Conservation (phyloP, 2,113 vertebrate genomes). For the Myanophis thanlyinensis region DNA sequence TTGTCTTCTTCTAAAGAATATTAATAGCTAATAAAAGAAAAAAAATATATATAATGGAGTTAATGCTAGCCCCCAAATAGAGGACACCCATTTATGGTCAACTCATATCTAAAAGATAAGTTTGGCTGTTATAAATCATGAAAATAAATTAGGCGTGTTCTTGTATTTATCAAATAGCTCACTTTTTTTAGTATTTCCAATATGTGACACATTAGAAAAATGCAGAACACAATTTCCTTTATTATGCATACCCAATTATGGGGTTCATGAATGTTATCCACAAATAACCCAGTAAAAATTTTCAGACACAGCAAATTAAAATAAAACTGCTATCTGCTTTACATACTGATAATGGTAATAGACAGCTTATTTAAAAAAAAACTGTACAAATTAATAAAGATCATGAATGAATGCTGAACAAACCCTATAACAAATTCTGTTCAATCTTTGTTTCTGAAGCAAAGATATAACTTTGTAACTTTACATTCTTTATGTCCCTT, state of each 20-base stretch:
- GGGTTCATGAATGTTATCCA: neutral
- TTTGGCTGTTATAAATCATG: neutral
- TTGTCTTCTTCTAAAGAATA: neutral
- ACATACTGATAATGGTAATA: neutral
- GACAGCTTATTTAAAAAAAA: neutral
- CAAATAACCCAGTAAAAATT: neutral
- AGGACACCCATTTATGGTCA: neutral
- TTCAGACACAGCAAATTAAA: neutral
- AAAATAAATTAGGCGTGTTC: fast-evolving
- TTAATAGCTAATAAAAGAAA: neutral
- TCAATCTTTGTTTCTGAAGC: neutral
- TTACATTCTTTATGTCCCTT: neutral
- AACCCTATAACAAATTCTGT: neutral
- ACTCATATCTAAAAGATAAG: neutral
- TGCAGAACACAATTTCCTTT: neutral
- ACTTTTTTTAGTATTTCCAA: neutral
- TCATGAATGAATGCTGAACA: neutral
- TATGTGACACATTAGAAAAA: neutral
- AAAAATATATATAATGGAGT: neutral
- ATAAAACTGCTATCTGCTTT: neutral
- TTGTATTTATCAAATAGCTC: neutral
- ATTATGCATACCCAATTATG: neutral
- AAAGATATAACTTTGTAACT: neutral
- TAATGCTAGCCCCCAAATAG: neutral
- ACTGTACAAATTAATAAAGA: neutral